Evolutionary conservation across 2,888 invertebrate genomes (phyloP).

Genomic region (Cerastis rubricosa): DNA sequence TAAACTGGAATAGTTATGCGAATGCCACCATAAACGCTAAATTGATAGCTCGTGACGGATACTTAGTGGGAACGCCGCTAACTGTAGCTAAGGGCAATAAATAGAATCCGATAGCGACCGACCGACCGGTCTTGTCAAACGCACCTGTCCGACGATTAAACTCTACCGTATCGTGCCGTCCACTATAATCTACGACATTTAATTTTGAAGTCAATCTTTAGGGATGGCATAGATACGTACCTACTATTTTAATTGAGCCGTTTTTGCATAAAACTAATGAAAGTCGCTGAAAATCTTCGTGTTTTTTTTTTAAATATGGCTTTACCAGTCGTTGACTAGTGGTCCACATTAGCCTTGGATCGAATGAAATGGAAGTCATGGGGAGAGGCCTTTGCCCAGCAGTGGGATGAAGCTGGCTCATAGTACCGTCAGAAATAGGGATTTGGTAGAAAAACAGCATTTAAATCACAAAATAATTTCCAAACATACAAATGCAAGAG

Average conservation of each 20-base stretch:
- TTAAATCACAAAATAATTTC: background rate
- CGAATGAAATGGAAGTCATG: background rate
- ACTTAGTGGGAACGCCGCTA: constrained; percentile 56
- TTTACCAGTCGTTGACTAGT: background rate
- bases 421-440: background rate
- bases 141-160: constrained; percentile 88
- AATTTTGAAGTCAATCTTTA: constrained; percentile 74
- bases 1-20: constrained; percentile 16
- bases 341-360: background rate
- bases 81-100: constrained; percentile 77
- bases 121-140: constrained; percentile 73
- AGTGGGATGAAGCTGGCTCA: background rate
- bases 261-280: background rate
- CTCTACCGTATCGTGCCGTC: constrained; percentile 71
- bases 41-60: constrained; percentile 50
- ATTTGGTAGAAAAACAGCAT: background rate
- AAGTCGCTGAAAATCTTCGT: background rate
- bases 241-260: background rate
- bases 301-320: background rate
- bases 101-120: constrained; percentile 76
- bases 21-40: constrained; percentile 21
- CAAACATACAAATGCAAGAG: background rate
- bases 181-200: constrained; percentile 77
- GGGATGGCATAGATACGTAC: constrained; percentile 58
- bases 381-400: background rate